A percentile compares a stretch with the other conserved stretches of the same genome.
Evolutionary conservation across 2,797 vertebrate genomes (phyloP).

Genomic region (Darevskia mixta): DNA sequence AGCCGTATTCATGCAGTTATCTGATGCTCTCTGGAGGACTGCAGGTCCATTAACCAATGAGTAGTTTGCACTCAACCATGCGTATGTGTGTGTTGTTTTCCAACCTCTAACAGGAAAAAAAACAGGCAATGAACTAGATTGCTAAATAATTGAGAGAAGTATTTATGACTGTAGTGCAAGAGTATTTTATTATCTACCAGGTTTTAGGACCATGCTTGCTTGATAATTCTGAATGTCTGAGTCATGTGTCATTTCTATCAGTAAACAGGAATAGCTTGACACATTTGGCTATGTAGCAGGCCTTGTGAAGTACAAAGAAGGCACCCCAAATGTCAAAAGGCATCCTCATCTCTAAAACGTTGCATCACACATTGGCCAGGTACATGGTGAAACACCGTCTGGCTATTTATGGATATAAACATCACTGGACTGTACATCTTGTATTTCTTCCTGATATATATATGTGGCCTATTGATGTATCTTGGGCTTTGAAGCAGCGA

Average conservation of each 20-base stretch:
- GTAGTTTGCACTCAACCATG: not conserved
- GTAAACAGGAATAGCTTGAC: slow-evolving; percentile 29
- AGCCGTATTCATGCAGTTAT: slow-evolving; percentile 23
- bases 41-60: slow-evolving; percentile 11
- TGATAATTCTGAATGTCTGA: slow-evolving; percentile 28
- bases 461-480: slow-evolving; percentile 4
- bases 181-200: slow-evolving; percentile 33
- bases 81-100: slow-evolving; percentile 16
- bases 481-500: not conserved
- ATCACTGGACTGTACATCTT: slow-evolving; percentile 15
- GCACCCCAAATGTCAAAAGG: slow-evolving; percentile 27
- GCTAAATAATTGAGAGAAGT: slow-evolving; percentile 5
- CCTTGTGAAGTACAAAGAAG: slow-evolving; percentile 18
- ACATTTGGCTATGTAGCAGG: slow-evolving; percentile 15
- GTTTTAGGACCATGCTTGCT: not conserved
- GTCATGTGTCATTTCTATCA: slow-evolving; percentile 21
- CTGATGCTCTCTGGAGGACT: slow-evolving; percentile 15
- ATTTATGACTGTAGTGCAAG: slow-evolving; percentile 20
- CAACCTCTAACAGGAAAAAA: slow-evolving; percentile 10
- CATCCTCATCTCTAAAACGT: slow-evolving; percentile 25
- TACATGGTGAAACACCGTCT: slow-evolving; percentile 10
- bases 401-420: slow-evolving; percentile 38
- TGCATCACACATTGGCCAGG: not conserved
- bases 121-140: not conserved
- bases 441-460: slow-evolving; percentile 31